Percentiles rank a stretch among this genome's conserved stretches.
Conservation (phyloP, 1,140 invertebrate genomes). For the Camponotus vicinus region DNA sequence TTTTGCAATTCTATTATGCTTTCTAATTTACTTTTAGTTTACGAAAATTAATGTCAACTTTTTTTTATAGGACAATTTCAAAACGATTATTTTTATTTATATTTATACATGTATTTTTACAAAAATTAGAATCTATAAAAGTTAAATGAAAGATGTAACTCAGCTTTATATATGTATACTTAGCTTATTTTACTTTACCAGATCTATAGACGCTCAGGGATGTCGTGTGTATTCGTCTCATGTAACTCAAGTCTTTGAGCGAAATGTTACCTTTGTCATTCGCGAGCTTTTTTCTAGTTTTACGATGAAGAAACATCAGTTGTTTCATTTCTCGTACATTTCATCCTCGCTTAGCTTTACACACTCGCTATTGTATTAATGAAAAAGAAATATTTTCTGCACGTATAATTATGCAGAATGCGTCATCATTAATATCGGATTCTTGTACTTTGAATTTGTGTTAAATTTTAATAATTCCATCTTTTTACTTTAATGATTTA, state of each 20-base stretch:
- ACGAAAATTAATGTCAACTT: not conserved
- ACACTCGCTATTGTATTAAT: not conserved
- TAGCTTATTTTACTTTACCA: conserved; percentile 2
- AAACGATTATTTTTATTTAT: not conserved
- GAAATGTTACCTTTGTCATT: conserved; percentile 18
- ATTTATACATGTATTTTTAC: not conserved
- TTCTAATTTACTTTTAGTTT: not conserved
- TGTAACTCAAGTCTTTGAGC: conserved; percentile 8
- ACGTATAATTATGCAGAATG: not conserved
- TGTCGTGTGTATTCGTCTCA: not conserved
- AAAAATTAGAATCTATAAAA: not conserved
- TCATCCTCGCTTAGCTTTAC: conserved; percentile 2
- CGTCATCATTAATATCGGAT: not conserved
- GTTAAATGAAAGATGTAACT: not conserved
- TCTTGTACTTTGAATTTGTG: not conserved
- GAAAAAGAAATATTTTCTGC: not conserved
- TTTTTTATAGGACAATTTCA: not conserved
- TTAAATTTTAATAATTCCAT: conserved; percentile 4
- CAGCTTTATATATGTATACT: not conserved
- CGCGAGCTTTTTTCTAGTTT: conserved; percentile 27
- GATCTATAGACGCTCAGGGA: not conserved
- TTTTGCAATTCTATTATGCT: not conserved
- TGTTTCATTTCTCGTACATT: conserved; percentile 26
- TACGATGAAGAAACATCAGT: conserved; percentile 13
- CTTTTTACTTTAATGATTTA: not conserved